phyloP scores from a whole-genome alignment of 2,888 invertebrate species.

The Himalopsyche kuldschensis region DNA sequence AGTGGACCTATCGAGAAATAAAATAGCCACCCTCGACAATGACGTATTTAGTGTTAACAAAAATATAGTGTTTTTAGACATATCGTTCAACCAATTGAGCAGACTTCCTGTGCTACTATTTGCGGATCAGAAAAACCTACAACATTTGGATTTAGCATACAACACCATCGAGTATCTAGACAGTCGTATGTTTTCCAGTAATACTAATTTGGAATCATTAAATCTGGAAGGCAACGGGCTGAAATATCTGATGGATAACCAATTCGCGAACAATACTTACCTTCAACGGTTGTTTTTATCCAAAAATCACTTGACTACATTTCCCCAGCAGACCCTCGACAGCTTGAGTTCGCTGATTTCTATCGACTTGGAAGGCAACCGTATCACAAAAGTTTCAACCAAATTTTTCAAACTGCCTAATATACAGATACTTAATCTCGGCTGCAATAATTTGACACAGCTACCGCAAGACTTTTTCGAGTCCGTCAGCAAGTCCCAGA shows the following conservation, averaged over 20 bases:
- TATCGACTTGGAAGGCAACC: neutral
- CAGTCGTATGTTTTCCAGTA: neutral
- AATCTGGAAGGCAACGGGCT: neutral
- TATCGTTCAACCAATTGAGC: neutral
- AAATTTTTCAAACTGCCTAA: neutral
- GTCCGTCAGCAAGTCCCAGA: neutral
- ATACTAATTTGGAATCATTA: neutral
- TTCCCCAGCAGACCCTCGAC: neutral
- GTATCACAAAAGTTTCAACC: neutral
- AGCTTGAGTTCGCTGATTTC: neutral
- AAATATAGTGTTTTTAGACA: neutral
- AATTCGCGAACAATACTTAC: neutral
- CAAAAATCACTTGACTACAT: neutral
- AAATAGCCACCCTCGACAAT: neutral
- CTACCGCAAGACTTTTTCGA: neutral
- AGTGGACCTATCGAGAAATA: slow-evolving; percentile 5
- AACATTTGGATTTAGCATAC: neutral
- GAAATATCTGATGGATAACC: neutral
- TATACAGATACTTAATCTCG: neutral
- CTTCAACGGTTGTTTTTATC: neutral
- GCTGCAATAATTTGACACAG: neutral
- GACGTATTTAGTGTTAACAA: neutral
- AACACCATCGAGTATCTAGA: neutral
- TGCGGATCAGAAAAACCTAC: neutral
- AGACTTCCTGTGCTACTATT: neutral